These are phyloP conservation scores for Calycopis cecrops DNA, from an alignment of 1,140 invertebrate genomes.

Conservation along the genomic window DNA sequence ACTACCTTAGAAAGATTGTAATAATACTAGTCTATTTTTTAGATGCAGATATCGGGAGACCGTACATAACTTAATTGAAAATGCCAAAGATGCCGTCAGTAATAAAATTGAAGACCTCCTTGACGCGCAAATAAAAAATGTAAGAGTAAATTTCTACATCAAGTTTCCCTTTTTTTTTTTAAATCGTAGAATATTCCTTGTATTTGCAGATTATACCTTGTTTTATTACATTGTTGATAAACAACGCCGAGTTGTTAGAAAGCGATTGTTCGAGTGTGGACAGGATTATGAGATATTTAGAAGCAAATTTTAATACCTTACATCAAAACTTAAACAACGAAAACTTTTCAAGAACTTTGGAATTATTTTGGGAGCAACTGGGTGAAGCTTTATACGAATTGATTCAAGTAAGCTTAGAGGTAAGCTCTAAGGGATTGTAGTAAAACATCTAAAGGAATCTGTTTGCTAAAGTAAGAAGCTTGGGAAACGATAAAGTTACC, in stretches of 20 bases:
- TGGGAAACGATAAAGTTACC: no score
- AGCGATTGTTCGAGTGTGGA: slow-evolving; percentile 86
- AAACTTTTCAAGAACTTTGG: slow-evolving; percentile 86
- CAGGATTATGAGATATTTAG: slow-evolving; percentile 86
- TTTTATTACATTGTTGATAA: slow-evolving; percentile 83
- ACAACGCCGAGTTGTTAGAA: slow-evolving; percentile 86
- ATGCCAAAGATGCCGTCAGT: slow-evolving; percentile 89
- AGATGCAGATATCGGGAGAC: slow-evolving; percentile 81
- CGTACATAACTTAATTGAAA: slow-evolving; percentile 88
- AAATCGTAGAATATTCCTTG: slow-evolving; percentile 10
- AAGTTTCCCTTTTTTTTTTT: no score
- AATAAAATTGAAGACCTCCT: slow-evolving; percentile 91
- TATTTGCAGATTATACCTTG: slow-evolving; percentile 81
- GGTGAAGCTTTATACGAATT: slow-evolving; percentile 82
- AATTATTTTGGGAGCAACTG: slow-evolving; percentile 86
- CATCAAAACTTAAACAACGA: slow-evolving; percentile 85
- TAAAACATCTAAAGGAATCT: no score
- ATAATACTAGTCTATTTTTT: not conserved
- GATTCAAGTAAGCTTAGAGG: slow-evolving; percentile 86
- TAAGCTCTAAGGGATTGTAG: slow-evolving; percentile 48
- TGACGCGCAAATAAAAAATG: slow-evolving; percentile 85
- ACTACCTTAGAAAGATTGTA: no score
- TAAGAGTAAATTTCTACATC: slow-evolving; percentile 38
- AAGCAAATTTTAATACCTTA: slow-evolving; percentile 83
- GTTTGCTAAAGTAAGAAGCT: no score